Conservation (phyloP, 2,888 invertebrate genomes). For the Neria commutata region DNA sequence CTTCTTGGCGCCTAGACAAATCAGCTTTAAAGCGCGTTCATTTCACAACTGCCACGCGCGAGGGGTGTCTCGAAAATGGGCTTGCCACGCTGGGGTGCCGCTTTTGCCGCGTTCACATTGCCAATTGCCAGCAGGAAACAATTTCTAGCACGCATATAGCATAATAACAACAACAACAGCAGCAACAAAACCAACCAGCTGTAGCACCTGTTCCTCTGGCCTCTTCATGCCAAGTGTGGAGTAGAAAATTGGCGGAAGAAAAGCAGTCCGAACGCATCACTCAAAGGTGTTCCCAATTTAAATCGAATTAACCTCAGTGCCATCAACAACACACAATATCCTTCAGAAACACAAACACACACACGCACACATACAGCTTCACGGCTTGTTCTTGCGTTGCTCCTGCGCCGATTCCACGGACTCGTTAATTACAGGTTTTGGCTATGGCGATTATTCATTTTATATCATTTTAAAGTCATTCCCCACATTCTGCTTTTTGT, state of each 20-base stretch:
- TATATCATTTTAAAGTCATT: slow-evolving; percentile 25
- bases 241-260: background rate
- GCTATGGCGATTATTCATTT: slow-evolving; percentile 22
- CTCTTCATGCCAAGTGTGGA: slow-evolving; percentile 1
- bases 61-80: too few species aligned
- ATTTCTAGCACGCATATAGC: too few species aligned
- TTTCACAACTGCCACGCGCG: too few species aligned
- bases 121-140: background rate
- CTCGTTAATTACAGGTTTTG: background rate
- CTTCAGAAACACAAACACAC: background rate
- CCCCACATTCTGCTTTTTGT: slow-evolving; percentile 8
- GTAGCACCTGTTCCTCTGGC: slow-evolving; percentile 21
- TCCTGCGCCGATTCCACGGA: too few species aligned
- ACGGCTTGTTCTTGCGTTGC: background rate
- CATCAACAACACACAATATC: background rate
- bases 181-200: too few species aligned
- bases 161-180: too few species aligned
- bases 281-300: slow-evolving; percentile 24
- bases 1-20: too few species aligned
- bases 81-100: too few species aligned
- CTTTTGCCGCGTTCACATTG: too few species aligned
- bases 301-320: slow-evolving; percentile 24
- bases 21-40: too few species aligned
- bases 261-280: background rate
- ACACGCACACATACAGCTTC: background rate